Percentiles rank a stretch among this genome's conserved stretches.
Conservation (phyloP, 2,888 invertebrate genomes). For the Lumbricus terrestris region DNA sequence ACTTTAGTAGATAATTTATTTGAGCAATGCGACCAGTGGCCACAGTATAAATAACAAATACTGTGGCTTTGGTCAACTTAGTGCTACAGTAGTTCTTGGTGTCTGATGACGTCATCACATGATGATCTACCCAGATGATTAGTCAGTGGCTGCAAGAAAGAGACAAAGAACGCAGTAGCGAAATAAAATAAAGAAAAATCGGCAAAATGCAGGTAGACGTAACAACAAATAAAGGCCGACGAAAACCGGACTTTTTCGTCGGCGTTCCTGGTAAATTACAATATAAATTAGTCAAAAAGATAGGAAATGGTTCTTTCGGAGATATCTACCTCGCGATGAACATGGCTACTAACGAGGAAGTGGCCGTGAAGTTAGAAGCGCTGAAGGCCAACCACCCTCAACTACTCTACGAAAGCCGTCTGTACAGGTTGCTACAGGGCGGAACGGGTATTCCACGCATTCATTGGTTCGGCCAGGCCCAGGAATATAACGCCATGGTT, state of each 20-base stretch:
- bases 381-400: slow-evolving; percentile 12
- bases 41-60: no score
- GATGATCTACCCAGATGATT: neutral
- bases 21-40: neutral
- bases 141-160: neutral
- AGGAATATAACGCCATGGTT: slow-evolving; percentile 12
- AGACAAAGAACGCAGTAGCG: slow-evolving; percentile 7
- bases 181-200: neutral
- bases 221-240: neutral
- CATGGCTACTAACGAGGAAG: slow-evolving; percentile 12
- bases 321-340: slow-evolving; percentile 11
- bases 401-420: neutral
- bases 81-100: neutral
- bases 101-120: neutral
- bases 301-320: slow-evolving; percentile 9
- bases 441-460: slow-evolving; percentile 8
- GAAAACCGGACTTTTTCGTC: slow-evolving; percentile 6
- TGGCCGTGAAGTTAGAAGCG: slow-evolving; percentile 16
- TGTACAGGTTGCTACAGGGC: neutral
- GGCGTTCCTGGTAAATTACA: slow-evolving; percentile 13
- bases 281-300: slow-evolving; percentile 8
- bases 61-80: no score
- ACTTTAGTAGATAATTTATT: neutral
- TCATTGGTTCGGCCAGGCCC: slow-evolving; percentile 9
- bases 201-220: slow-evolving; percentile 7